Evolutionary conservation across 2,797 vertebrate genomes (phyloP).

Genomic region (Stomatorhinus walkeri): DNA sequence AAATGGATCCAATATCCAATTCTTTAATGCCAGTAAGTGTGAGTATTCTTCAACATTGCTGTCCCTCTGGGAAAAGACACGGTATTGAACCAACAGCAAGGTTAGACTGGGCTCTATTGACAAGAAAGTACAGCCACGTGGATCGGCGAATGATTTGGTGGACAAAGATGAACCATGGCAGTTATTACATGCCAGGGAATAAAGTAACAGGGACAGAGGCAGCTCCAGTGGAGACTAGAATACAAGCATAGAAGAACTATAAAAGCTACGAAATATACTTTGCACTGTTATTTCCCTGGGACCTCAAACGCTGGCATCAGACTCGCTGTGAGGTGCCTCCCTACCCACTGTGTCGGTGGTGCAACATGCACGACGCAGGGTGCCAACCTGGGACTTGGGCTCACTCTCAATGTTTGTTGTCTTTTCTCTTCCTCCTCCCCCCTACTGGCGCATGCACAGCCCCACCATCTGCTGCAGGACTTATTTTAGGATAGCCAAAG

Average conservation of each 20-base stretch:
- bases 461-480: slow-evolving; percentile 46
- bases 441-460: slow-evolving; percentile 34
- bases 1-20: neutral
- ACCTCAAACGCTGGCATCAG: slow-evolving; percentile 10
- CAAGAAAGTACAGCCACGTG: neutral
- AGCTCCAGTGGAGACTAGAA: neutral
- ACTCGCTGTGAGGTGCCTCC: neutral
- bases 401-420: slow-evolving; percentile 20
- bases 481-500: slow-evolving; percentile 30
- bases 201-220: neutral
- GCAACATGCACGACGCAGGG: neutral
- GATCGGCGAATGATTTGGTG: neutral
- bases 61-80: neutral
- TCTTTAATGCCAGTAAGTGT: neutral
- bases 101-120: neutral
- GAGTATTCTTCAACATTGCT: neutral
- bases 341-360: slow-evolving; percentile 1
- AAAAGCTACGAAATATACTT: neutral
- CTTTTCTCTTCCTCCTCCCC: slow-evolving; percentile 28
- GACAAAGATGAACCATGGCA: neutral
- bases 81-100: neutral
- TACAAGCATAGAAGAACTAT: neutral
- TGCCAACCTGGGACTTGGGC: slow-evolving; percentile 3
- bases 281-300: neutral
- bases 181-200: neutral